These are phyloP conservation scores for Periphyllus acericola DNA, from an alignment of 2,888 invertebrate species.

Conservation along the genomic window DNA sequence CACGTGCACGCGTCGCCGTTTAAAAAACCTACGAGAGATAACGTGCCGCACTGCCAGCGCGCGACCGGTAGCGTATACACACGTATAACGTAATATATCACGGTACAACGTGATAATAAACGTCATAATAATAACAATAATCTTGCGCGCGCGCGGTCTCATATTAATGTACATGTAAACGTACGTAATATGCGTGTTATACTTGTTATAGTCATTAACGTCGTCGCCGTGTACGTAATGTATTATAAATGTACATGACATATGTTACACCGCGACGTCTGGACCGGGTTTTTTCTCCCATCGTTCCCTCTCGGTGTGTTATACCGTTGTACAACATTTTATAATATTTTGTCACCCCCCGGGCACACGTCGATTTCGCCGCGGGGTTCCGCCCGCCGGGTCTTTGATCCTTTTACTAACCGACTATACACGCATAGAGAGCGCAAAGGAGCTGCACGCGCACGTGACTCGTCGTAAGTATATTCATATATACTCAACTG, in stretches of 20 bases:
- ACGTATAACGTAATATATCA: background rate
- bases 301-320: no score
- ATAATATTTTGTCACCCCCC: background rate
- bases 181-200: no score
- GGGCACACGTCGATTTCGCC: conserved; percentile 1
- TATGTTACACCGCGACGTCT: no score
- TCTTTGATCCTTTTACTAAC: background rate
- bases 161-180: no score
- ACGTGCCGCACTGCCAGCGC: background rate
- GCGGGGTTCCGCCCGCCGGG: background rate
- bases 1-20: background rate
- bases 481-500: background rate
- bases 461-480: no score
- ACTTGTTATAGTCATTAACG: no score
- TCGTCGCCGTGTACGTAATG: no score
- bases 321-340: no score
- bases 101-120: background rate
- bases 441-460: background rate
- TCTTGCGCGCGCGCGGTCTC: background rate
- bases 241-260: no score
- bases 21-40: background rate
- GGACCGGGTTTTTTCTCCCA: no score
- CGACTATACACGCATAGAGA: background rate
- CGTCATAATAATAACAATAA: background rate
- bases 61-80: background rate